Evolutionary conservation across 2,888 invertebrate species (phyloP).

Genomic region (Molanna angustata): DNA sequence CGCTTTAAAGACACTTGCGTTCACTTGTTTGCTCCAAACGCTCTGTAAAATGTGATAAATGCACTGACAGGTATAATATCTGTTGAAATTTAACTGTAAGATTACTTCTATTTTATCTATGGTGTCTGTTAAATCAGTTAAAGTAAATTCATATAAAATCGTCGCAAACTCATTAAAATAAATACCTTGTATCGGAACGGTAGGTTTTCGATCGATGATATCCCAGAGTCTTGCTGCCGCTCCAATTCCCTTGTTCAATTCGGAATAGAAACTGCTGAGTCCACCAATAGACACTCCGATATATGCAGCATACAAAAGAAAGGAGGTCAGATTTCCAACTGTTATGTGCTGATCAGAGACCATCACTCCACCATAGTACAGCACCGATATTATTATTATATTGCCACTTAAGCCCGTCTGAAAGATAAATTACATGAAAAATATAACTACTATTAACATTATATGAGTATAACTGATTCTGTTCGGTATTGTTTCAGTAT

Average conservation of each 20-base stretch:
- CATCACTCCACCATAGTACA: slow-evolving; percentile 90
- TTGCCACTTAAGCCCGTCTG: slow-evolving; percentile 89
- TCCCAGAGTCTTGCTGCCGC: slow-evolving; percentile 89
- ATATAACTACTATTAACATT: slow-evolving; percentile 4
- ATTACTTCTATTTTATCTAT: too few relatives aligned
- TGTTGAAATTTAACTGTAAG: too few relatives aligned
- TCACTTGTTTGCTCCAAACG: too few relatives aligned
- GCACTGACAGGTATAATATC: too few relatives aligned
- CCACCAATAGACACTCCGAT: slow-evolving; percentile 89
- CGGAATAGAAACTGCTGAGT: slow-evolving; percentile 89
- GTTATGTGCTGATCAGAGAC: slow-evolving; percentile 74
- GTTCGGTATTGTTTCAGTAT: too few relatives aligned
- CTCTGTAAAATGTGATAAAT: too few relatives aligned
- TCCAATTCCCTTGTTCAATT: slow-evolving; percentile 90
- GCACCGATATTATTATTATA: slow-evolving; percentile 81
- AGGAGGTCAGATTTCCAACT: slow-evolving; percentile 89
- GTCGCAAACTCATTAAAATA: too few relatives aligned
- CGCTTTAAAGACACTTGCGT: too few relatives aligned
- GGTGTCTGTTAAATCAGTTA: too few relatives aligned
- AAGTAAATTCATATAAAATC: too few relatives aligned
- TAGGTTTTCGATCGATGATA: slow-evolving; percentile 76
- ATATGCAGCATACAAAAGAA: slow-evolving; percentile 91
- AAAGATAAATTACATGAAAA: slow-evolving; percentile 27
- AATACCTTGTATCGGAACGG: slow-evolving; percentile 68
- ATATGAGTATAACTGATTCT: too few relatives aligned